Evolutionary conservation across 1,140 invertebrate species (phyloP), one percentile per base, ranked within the genome.

Genomic region (Drosophila ironensis): DNA sequence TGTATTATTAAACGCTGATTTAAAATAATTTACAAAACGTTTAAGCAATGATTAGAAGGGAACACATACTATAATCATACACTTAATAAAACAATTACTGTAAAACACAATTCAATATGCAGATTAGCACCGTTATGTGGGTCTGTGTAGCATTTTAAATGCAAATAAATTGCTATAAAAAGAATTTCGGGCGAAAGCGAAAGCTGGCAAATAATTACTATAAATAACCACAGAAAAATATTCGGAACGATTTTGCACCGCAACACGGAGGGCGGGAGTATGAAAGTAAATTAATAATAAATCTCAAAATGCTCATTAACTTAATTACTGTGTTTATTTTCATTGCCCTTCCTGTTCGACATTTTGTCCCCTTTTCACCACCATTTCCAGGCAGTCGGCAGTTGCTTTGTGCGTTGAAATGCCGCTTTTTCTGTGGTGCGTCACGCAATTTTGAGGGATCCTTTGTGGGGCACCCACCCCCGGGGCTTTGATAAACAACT

Each of bases 291-390:
- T 87, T 87, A 88, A 87, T 88, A 88, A 88, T 88, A 88, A 88
- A 88, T 88, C 84, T 88, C 68, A 88, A 88, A 88, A 88, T 88
- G 77, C 84, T 88, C 84, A 88, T 88, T 88, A 87, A 88, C 84
- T 88, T 88, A 88, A 88, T 88, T 88, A 88, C 84, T 84, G 84
- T 80, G 78, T 88, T 88, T 88, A 88, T 84, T 88, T 88, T 88
- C 78, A 77, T 87, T 87, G 76, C 82, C 82, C 72, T 87, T 87
- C 76, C 81, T 63, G 81, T 57, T 69, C 64, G 54, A 17, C 53
- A 59, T 64, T 68, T 56, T 51, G 25, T 69, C 35, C 66, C 30
- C 27, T 12, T 56, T 37, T 14, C 35, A 38, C 38, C 14, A 11
- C 24, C 35, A 40, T 59, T 72, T 63, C 14, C n/a, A 22, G 63